These are phyloP conservation scores for Regulus satrapa DNA, from an alignment of 2,113 vertebrate genomes.

Conservation along the genomic window DNA sequence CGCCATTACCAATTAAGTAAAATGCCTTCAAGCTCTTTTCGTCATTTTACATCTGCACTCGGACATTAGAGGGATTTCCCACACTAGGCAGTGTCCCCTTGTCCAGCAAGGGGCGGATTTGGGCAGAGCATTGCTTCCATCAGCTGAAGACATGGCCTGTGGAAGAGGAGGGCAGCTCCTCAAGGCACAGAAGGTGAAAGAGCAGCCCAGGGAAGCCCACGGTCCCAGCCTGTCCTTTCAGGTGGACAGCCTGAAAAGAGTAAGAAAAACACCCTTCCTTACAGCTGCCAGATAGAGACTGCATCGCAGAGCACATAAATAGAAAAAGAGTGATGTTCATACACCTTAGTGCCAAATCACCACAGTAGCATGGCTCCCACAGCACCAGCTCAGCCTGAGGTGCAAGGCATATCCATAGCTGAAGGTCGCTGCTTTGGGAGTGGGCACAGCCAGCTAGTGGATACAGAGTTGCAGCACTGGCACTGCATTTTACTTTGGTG, in stretches of 20 bases:
- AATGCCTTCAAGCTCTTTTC: not conserved
- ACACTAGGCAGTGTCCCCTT: not conserved
- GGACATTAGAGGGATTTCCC: not conserved
- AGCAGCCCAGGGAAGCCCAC: not conserved
- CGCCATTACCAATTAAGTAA: not conserved
- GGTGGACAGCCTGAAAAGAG: not conserved
- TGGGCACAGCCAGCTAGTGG: not conserved
- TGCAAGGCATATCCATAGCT: rapidly evolving
- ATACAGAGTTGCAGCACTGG: not conserved
- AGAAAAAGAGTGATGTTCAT: not conserved
- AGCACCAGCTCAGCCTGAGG: not conserved
- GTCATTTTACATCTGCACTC: not conserved
- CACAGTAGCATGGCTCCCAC: rapidly evolving
- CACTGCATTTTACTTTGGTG: not conserved
- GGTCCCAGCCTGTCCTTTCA: not conserved
- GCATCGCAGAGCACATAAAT: not conserved
- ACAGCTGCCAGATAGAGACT: not conserved
- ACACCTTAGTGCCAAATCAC: not conserved
- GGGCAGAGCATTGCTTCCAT: rapidly evolving
- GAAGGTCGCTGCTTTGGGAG: not conserved
- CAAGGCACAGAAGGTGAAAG: not conserved
- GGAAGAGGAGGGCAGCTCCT: not conserved
- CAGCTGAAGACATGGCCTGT: not conserved
- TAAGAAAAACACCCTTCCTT: not conserved
- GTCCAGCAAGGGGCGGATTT: not conserved